Evolutionary conservation across 2,113 vertebrate genomes (phyloP).

Genomic region (Saimiri boliviensis): DNA sequence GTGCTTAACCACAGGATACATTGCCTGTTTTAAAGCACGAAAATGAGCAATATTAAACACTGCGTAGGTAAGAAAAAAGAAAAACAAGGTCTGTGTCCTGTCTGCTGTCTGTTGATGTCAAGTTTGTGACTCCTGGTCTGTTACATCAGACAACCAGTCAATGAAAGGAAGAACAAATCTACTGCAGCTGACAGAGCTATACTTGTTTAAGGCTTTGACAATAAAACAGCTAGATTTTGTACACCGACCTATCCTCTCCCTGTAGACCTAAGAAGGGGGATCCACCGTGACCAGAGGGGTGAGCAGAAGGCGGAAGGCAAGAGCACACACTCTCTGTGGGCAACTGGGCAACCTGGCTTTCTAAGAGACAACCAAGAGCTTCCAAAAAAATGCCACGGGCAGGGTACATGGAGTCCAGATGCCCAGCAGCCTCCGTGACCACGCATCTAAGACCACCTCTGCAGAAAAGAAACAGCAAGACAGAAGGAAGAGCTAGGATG

Average conservation of each 20-base stretch:
- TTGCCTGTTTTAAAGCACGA: neutral
- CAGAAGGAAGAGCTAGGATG: neutral
- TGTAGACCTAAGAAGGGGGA: fast-evolving
- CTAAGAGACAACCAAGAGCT: neutral
- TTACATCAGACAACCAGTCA: neutral
- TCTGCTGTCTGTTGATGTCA: fast-evolving
- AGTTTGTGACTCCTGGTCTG: neutral
- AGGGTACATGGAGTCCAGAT: fast-evolving
- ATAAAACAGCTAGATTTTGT: fast-evolving
- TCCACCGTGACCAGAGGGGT: fast-evolving
- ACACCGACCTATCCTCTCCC: no score
- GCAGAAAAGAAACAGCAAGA: neutral
- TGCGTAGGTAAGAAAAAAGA: fast-evolving
- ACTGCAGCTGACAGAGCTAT: neutral
- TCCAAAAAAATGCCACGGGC: neutral
- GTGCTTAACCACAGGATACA: neutral
- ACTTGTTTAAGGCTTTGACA: neutral
- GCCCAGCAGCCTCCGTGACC: fast-evolving
- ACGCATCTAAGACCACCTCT: fast-evolving
- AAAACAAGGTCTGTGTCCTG: neutral
- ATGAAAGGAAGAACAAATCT: neutral
- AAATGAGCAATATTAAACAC: neutral
- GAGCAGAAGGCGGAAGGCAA: no score
- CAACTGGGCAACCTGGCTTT: neutral
- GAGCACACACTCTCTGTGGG: no score